Evolutionary conservation across 1,140 invertebrate genomes (phyloP).

Genomic region (Cepaea nemoralis): DNA sequence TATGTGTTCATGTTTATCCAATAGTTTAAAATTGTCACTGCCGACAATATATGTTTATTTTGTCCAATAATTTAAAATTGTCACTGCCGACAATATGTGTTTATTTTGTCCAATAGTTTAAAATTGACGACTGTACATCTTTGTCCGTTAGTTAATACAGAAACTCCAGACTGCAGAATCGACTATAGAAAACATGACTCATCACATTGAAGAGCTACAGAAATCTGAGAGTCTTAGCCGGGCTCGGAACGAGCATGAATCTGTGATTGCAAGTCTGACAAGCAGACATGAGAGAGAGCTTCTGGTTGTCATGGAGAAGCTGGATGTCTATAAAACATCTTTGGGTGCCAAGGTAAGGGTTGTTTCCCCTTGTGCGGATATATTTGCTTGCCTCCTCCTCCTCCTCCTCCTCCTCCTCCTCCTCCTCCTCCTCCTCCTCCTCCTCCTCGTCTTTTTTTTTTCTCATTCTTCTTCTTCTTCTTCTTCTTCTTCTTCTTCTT

Average conservation of each 20-base stretch:
- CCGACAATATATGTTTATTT: too few relatives aligned
- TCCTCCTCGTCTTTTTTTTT: too few relatives aligned
- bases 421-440: too few relatives aligned
- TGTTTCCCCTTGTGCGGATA: background rate
- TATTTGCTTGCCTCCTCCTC: too few relatives aligned
- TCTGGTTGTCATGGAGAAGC: slow-evolving; percentile 61
- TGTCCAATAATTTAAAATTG: too few relatives aligned
- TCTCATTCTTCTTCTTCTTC: too few relatives aligned
- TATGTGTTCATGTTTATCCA: too few relatives aligned
- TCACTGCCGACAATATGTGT: too few relatives aligned
- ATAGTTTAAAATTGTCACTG: too few relatives aligned
- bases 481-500: too few relatives aligned
- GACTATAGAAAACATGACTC: slow-evolving; percentile 65
- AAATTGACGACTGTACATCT: background rate
- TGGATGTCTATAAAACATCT: slow-evolving; percentile 51
- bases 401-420: too few relatives aligned
- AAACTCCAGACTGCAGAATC: slow-evolving; percentile 66
- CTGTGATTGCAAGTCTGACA: slow-evolving; percentile 58
- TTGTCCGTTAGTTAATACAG: slow-evolving; percentile 57
- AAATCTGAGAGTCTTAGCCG: slow-evolving; percentile 63
- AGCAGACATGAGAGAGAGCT: slow-evolving; percentile 64
- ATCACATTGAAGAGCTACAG: slow-evolving; percentile 64
- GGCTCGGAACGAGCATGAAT: slow-evolving; percentile 63
- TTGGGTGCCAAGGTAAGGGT: slow-evolving; percentile 55
- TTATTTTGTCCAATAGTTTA: too few relatives aligned